phyloP scores from a whole-genome alignment of 2,888 invertebrate species.

The Himalopsyche anomala region DNA sequence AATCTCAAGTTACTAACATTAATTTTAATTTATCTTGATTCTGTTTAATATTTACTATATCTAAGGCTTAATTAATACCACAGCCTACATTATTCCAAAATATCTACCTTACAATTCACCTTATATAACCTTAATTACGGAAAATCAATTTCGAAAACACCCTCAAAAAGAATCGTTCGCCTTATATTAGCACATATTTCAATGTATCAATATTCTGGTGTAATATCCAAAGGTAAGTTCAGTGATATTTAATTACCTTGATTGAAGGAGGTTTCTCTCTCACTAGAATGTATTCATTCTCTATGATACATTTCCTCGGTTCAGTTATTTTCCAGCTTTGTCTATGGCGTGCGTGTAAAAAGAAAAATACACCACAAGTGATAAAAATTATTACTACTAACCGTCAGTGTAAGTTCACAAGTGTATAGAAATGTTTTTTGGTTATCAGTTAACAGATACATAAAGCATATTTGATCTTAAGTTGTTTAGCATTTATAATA shows the following conservation, averaged over 20 bases:
- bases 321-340: background rate
- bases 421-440: too few species aligned
- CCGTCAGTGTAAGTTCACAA: too few species aligned
- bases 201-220: slow-evolving; percentile 37
- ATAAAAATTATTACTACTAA: too few species aligned
- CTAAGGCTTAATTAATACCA: background rate
- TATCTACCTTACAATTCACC: background rate
- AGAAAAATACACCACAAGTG: too few species aligned
- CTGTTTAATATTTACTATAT: too few species aligned
- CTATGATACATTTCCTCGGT: slow-evolving; percentile 34
- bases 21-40: too few species aligned
- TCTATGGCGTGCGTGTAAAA: background rate
- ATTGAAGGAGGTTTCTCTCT: slow-evolving; percentile 38
- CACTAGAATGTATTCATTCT: slow-evolving; percentile 3
- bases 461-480: too few species aligned
- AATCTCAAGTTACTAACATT: too few species aligned
- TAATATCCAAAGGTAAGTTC: slow-evolving; percentile 20
- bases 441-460: too few species aligned
- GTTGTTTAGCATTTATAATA: too few species aligned
- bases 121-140: slow-evolving; percentile 29
- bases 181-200: slow-evolving; percentile 39
- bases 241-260: slow-evolving; percentile 37
- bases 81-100: background rate
- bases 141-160: slow-evolving; percentile 10
- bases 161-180: background rate